Conservation (phyloP, 2,797 vertebrate genomes). For the Cossypha heuglini region DNA sequence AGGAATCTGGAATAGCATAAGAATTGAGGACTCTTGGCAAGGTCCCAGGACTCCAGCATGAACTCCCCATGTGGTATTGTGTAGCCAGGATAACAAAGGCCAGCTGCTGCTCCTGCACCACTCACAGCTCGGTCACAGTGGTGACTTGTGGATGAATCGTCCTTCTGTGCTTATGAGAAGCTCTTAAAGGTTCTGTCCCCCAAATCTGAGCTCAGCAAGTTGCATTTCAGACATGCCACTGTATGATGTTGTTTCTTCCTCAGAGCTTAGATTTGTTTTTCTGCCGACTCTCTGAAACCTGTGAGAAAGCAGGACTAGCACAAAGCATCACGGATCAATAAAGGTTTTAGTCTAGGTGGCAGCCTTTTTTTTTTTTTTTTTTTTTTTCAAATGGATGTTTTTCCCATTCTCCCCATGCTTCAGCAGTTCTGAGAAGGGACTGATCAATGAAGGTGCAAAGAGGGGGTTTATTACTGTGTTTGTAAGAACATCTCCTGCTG, state of each 20-base stretch:
- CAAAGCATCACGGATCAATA: not conserved
- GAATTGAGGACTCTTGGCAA: not conserved
- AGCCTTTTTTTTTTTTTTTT: not conserved
- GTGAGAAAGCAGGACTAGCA: not conserved
- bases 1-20: rapidly evolving
- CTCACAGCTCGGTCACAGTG: rapidly evolving
- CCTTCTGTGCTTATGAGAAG: not conserved
- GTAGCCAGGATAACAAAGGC: not conserved
- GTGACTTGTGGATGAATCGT: not conserved
- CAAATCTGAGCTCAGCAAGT: not conserved
- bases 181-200: not conserved
- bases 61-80: rapidly evolving
- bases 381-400: not conserved
- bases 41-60: not conserved
- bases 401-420: not conserved
- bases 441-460: not conserved
- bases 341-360: not conserved
- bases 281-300: not conserved
- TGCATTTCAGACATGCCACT: not conserved
- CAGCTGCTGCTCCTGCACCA: not conserved
- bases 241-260: not conserved
- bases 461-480: not conserved
- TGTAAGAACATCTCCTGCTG: not conserved
- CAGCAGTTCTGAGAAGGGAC: not conserved
- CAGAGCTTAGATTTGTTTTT: not conserved